Conservation (phyloP, 1,140 invertebrate species). For the Drosophila triauraria region DNA sequence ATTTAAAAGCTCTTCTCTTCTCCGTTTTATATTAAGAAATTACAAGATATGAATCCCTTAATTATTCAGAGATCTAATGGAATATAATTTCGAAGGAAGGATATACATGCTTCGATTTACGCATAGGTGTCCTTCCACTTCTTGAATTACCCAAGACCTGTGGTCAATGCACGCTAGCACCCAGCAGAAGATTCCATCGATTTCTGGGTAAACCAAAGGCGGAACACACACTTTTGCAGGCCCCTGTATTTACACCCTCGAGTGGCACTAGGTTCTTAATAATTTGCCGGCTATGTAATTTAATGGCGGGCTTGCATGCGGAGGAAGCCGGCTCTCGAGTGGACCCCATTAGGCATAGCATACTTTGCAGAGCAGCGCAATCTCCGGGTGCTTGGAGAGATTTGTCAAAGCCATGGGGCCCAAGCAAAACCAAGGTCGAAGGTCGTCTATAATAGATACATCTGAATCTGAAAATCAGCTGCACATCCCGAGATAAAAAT, state of each 20-base stretch:
- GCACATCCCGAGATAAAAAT: slow-evolving; percentile 74
- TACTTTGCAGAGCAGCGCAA: slow-evolving; percentile 18
- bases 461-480: slow-evolving; percentile 62
- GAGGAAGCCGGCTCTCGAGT: slow-evolving; percentile 25
- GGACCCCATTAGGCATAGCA: slow-evolving; percentile 12
- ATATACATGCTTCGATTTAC: slow-evolving; percentile 16
- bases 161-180: slow-evolving; percentile 77
- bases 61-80: too few relatives aligned
- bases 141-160: slow-evolving; percentile 33
- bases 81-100: slow-evolving; percentile 1
- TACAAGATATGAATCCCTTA: not conserved
- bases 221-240: slow-evolving; percentile 29
- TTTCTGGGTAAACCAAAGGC: slow-evolving; percentile 47
- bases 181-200: slow-evolving; percentile 67
- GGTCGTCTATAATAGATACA: slow-evolving; percentile 52
- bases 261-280: slow-evolving; percentile 35
- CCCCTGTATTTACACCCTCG: slow-evolving; percentile 23
- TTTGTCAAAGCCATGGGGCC: slow-evolving; percentile 40
- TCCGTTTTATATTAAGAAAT: not conserved
- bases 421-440: slow-evolving; percentile 49
- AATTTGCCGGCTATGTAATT: slow-evolving; percentile 56
- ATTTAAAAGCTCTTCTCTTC: too few relatives aligned
- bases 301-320: slow-evolving; percentile 52
- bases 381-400: slow-evolving; percentile 28
- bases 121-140: slow-evolving; percentile 8